These are phyloP conservation scores for Oncorhynchus tshawytscha DNA, from an alignment of 2,113 vertebrate species.

Conservation along the genomic window DNA sequence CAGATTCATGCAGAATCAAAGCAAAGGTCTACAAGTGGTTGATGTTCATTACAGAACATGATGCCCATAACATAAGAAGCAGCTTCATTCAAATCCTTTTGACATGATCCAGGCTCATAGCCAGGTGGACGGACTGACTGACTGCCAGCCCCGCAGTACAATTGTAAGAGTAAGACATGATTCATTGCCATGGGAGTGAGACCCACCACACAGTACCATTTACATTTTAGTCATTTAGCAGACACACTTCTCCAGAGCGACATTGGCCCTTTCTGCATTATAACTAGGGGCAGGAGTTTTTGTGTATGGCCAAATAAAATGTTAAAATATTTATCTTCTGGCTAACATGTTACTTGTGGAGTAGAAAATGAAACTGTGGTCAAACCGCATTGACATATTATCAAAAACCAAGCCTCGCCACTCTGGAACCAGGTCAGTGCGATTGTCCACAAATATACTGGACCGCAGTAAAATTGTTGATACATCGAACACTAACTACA, in stretches of 20 bases:
- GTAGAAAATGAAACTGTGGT: not conserved
- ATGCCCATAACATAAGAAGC: conserved; percentile 42
- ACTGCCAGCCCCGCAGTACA: conserved; percentile 33
- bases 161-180: conserved; percentile 32
- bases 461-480: conserved; percentile 19
- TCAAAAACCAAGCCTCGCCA: conserved; percentile 48
- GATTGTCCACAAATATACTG: conserved; percentile 43
- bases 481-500: not conserved
- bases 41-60: conserved; percentile 44
- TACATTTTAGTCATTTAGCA: no score
- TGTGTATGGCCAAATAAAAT: no score
- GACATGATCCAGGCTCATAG: conserved; percentile 44
- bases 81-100: conserved; percentile 35
- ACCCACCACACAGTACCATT: no score
- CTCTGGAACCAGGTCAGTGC: conserved; percentile 15
- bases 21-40: conserved; percentile 4
- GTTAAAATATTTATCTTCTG: no score
- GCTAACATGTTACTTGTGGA: no score
- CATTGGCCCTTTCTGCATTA: no score
- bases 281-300: no score
- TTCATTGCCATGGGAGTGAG: conserved; percentile 53
- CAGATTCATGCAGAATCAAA: no score
- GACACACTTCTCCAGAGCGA: no score
- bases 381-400: conserved; percentile 11
- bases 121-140: conserved; percentile 36